These are phyloP conservation scores for Falcaria lacertinaria DNA, from an alignment of 2,888 invertebrate genomes.

Conservation along the genomic window DNA sequence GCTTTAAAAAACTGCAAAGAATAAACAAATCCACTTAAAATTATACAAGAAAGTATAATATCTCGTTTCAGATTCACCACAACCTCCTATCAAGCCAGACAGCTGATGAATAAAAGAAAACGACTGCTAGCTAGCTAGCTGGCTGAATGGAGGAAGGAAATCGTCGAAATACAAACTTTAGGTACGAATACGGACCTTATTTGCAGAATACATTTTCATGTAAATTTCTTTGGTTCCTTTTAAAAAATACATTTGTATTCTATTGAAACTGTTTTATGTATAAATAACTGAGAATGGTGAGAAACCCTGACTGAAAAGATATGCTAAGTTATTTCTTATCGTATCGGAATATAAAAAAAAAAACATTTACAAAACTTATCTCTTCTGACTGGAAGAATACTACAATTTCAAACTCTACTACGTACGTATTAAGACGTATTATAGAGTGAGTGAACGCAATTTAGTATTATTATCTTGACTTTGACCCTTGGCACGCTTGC, in stretches of 20 bases:
- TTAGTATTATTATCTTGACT: conserved; percentile 15
- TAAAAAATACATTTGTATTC: conserved; percentile 56
- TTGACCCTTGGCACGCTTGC: conserved; percentile 29
- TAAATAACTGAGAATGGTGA: conserved; percentile 27
- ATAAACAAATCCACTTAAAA: conserved; percentile 10
- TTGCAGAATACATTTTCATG: conserved; percentile 62
- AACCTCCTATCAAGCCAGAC: conserved; percentile 25
- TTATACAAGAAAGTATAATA: not conserved
- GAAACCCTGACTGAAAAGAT: conserved; percentile 33
- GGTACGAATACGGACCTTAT: conserved; percentile 53
- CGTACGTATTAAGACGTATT: not conserved
- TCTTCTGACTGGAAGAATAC: conserved; percentile 6
- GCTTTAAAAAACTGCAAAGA: conserved; percentile 47
- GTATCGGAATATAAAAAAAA: conserved; percentile 26
- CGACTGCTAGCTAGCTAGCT: conserved; percentile 24
- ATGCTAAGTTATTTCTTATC: conserved; percentile 50
- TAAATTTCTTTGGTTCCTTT: conserved; percentile 58
- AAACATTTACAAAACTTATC: conserved; percentile 56
- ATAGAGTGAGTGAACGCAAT: not conserved
- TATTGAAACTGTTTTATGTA: conserved; percentile 29
- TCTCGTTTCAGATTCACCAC: conserved; percentile 3
- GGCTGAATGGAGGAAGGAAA: not conserved
- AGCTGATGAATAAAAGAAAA: conserved; percentile 34
- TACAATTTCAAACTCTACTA: not conserved
- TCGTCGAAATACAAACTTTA: conserved; percentile 13